Percentiles rank a stretch among this genome's conserved stretches.
Evolutionary conservation across 2,113 vertebrate genomes (phyloP).

Genomic region (Psophia crepitans): DNA sequence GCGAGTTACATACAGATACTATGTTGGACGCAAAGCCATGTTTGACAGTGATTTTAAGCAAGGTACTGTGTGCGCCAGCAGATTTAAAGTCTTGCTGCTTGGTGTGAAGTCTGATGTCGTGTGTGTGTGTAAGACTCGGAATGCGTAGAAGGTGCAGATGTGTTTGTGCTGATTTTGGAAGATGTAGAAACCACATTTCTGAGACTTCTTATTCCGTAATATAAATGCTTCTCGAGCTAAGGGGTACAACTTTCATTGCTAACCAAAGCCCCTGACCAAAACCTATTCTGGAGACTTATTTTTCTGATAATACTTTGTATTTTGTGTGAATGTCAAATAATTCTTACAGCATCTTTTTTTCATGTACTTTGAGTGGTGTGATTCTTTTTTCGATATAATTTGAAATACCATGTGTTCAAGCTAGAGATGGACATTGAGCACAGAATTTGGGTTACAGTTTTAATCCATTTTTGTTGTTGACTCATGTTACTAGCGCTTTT

Average conservation of each 20-base stretch:
- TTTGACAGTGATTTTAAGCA: conserved; percentile 97
- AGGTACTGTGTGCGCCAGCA: conserved; percentile 67
- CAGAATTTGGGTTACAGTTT: not conserved
- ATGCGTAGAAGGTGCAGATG: not conserved
- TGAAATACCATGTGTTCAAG: not conserved
- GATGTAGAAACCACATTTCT: not conserved
- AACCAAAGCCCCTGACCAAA: not conserved
- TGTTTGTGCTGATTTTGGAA: not conserved
- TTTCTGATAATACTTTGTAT: not conserved
- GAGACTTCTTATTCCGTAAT: not conserved
- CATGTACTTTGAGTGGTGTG: not conserved
- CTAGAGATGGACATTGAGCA: not conserved
- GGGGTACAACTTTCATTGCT: not conserved
- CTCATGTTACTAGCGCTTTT: not conserved
- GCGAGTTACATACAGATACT: conserved; percentile 93
- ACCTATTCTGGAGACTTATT: not conserved
- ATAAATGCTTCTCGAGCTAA: not conserved
- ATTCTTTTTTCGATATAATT: not conserved
- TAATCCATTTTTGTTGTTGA: not conserved
- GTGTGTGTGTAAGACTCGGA: not conserved
- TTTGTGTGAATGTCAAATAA: not conserved
- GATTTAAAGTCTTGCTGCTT: not conserved
- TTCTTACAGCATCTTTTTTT: not conserved
- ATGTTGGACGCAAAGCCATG: conserved; percentile 97
- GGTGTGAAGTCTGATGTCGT: not conserved